phyloP scores from a whole-genome alignment of 2,113 vertebrate species.

The Mixornis gularis region DNA sequence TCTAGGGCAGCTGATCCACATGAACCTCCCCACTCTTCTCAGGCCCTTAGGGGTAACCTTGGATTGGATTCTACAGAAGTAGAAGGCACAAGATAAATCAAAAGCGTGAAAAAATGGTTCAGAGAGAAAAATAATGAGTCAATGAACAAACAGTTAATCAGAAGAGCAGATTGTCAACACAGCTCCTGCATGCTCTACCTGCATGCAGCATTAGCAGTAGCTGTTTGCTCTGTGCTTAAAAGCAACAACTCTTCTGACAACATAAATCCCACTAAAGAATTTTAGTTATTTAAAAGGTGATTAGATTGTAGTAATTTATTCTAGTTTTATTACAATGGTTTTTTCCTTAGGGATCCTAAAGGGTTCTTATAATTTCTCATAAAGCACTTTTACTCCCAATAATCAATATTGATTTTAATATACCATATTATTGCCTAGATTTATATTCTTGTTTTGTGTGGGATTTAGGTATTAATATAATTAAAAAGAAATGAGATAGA shows the following conservation, averaged over 20 bases:
- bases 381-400: slow-evolving; percentile 55
- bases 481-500: slow-evolving; percentile 40
- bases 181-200: neutral
- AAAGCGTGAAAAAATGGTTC: neutral
- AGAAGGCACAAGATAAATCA: neutral
- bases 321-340: slow-evolving; percentile 12
- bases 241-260: slow-evolving; percentile 4
- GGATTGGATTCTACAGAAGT: neutral
- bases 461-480: slow-evolving; percentile 13
- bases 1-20: neutral
- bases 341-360: neutral
- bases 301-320: slow-evolving; percentile 59
- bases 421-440: slow-evolving; percentile 41
- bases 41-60: neutral
- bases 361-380: slow-evolving; percentile 41
- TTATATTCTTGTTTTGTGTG: slow-evolving; percentile 56
- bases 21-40: neutral
- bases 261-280: slow-evolving; percentile 34
- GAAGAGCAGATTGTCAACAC: neutral
- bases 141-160: neutral
- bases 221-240: neutral
- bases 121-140: neutral
- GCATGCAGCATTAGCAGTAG: neutral
- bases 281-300: slow-evolving; percentile 59
- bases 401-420: slow-evolving; percentile 61